Percentiles rank a stretch among this genome's conserved stretches.
phyloP scores from a whole-genome alignment of 1,140 invertebrate genomes.

The Diplogasteroides magnus region DNA sequence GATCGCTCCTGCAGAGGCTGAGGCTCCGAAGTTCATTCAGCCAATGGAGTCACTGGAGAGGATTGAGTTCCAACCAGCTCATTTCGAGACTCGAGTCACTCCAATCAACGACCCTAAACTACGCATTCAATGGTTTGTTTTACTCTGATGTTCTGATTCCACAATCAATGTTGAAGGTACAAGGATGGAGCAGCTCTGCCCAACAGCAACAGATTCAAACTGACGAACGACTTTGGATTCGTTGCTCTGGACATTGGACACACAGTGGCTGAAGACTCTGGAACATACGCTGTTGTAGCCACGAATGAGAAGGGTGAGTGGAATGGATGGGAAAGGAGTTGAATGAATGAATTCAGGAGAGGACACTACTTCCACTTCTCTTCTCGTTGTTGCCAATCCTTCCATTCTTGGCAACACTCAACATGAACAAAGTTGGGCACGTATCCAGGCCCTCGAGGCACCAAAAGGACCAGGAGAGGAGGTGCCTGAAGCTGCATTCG shows the following conservation, averaged over 20 bases:
- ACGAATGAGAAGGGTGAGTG: slow-evolving; percentile 33
- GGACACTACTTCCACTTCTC: slow-evolving; percentile 1
- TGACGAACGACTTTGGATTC: slow-evolving; percentile 49
- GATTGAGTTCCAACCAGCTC: slow-evolving; percentile 76
- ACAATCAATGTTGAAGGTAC: slow-evolving; percentile 9
- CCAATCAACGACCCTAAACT: slow-evolving; percentile 89
- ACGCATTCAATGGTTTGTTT: slow-evolving; percentile 36
- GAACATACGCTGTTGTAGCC: slow-evolving; percentile 55
- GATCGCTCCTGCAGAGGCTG: slow-evolving; percentile 23
- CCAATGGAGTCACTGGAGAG: slow-evolving; percentile 41
- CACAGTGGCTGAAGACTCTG: slow-evolving; percentile 59
- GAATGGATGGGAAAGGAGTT: slow-evolving; percentile 25
- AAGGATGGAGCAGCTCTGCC: slow-evolving; percentile 51
- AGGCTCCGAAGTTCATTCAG: slow-evolving; percentile 43
- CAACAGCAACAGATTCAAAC: slow-evolving; percentile 44
- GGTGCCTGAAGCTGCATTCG: slow-evolving; percentile 60
- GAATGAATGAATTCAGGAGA: neutral
- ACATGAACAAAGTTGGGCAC: slow-evolving; percentile 72
- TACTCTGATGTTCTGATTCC: neutral
- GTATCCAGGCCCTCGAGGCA: slow-evolving; percentile 77
- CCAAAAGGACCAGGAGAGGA: slow-evolving; percentile 71
- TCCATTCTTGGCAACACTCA: slow-evolving; percentile 78
- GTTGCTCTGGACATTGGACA: slow-evolving; percentile 57
- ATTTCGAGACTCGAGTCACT: slow-evolving; percentile 88
- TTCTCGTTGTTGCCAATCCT: slow-evolving; percentile 25